phyloP scores from a whole-genome alignment of 2,797 vertebrate species.

The Carcharodon carcharias region DNA sequence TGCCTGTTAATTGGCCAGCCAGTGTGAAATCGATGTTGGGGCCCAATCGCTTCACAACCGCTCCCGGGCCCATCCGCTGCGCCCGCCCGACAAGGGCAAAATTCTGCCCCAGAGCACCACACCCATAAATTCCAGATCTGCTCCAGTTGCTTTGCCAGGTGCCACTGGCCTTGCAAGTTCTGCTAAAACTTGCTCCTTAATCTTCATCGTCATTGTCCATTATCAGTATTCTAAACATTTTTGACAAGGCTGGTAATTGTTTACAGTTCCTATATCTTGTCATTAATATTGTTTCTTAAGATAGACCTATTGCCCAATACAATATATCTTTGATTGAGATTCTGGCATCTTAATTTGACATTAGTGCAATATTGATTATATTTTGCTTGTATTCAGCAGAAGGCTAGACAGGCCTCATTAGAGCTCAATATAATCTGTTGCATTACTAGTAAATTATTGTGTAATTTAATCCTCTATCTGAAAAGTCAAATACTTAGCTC shows the following conservation, averaged over 20 bases:
- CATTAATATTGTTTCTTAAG: not conserved
- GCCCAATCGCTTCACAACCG: no score
- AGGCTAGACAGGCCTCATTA: not conserved
- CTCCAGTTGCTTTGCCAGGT: not conserved
- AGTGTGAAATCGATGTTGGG: no score
- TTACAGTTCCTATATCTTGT: not conserved
- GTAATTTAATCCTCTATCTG: no score
- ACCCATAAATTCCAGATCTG: not conserved
- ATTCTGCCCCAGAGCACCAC: no score
- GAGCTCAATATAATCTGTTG: not conserved
- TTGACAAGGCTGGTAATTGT: not conserved
- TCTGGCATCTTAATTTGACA: not conserved
- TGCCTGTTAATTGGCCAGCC: no score
- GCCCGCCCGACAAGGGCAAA: no score
- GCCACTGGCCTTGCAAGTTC: not conserved
- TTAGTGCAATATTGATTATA: not conserved
- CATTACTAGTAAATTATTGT: not conserved
- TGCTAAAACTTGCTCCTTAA: not conserved
- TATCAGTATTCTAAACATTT: not conserved
- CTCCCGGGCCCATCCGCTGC: no score
- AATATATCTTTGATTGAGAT: not conserved
- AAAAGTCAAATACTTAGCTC: not conserved
- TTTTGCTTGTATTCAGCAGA: not conserved
- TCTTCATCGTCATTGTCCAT: not conserved
- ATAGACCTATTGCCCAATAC: not conserved